Evolutionary conservation across 2,113 vertebrate species (phyloP), one percentile per base, ranked within the genome.

Genomic region (Marmota flaviventris): DNA sequence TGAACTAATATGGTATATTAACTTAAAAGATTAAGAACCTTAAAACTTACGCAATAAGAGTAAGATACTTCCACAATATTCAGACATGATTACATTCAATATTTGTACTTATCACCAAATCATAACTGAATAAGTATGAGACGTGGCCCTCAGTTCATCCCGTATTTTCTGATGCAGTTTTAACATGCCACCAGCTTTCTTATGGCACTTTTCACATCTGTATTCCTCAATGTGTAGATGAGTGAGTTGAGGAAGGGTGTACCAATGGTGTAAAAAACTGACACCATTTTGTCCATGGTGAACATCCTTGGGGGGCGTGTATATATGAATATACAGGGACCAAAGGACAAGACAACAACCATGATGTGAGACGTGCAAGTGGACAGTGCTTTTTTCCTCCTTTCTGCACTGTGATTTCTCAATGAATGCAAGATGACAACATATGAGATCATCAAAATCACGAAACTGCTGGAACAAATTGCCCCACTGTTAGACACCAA

Each of bases 131-230:
- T 18, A 24, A 42, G 1, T 45, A 37, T 37, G 2, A 18, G 8
- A 20, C 34, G 9, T 65, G 42, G 4, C 5, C 48, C 75, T 56
- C n/a, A n/a, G 27, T 22, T 70, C 42, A 79, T 53, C 18, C 16
- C 63, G 75, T 63, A 65, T 2, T 48, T 25, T 90, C 27, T 73
- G 73, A 73, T 12, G 5, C 48, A 10, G 83, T 87, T 83, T 85
- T 83, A 73, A 34, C 2, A 39, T 29, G 77, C 51, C 93, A 93
- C 32, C 32, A 96, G 34, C 18, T 93, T 96, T 76, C 27, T 93
- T 86, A 97, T 95, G n/a, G 53, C 95, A 48, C 37, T 96, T 76
- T 97, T 97, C 7, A 97, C 89, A 56, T 93, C 92, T 75, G 77
- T 45, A 85, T 96, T 97, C 14, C 92, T 94, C 53, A 95, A 6